These are phyloP conservation scores for Conopomorpha cramerella DNA, from an alignment of 1,140 invertebrate species.

Conservation along the genomic window DNA sequence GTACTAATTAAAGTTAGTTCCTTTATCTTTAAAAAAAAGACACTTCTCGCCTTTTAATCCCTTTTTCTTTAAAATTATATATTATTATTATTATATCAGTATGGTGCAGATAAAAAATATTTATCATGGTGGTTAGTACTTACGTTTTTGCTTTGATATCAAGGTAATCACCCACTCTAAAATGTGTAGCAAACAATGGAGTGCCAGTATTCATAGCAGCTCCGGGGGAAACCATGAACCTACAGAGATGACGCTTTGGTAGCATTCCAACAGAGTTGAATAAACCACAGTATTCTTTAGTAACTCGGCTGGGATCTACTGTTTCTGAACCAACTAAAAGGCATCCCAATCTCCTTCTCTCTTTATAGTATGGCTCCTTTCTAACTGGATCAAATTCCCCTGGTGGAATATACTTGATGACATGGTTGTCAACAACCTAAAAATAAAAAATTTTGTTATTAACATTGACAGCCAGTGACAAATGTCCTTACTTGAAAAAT, in stretches of 20 bases:
- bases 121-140: slow-evolving; percentile 36
- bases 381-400: slow-evolving; percentile 72
- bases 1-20: background rate
- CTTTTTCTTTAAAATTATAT: background rate
- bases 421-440: slow-evolving; percentile 93
- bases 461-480: no score
- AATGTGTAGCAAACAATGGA: slow-evolving; percentile 87
- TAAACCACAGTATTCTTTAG: slow-evolving; percentile 86
- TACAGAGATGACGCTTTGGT: slow-evolving; percentile 82
- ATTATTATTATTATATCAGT: no score
- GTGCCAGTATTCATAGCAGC: slow-evolving; percentile 89
- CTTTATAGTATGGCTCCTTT: slow-evolving; percentile 26
- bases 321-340: slow-evolving; percentile 89
- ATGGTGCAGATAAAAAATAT: background rate
- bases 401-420: slow-evolving; percentile 88
- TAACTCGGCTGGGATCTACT: slow-evolving; percentile 83
- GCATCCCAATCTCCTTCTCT: slow-evolving; percentile 67
- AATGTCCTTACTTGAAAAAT: slow-evolving; percentile 5
- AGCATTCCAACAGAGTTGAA: slow-evolving; percentile 87
- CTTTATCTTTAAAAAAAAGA: background rate
- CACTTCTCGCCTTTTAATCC: no score
- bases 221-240: slow-evolving; percentile 87
- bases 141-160: slow-evolving; percentile 93
- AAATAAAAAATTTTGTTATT: slow-evolving; percentile 21
- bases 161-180: slow-evolving; percentile 86